phyloP scores from a whole-genome alignment of 2,888 invertebrate species.

The Strigamia transsilvanica region DNA sequence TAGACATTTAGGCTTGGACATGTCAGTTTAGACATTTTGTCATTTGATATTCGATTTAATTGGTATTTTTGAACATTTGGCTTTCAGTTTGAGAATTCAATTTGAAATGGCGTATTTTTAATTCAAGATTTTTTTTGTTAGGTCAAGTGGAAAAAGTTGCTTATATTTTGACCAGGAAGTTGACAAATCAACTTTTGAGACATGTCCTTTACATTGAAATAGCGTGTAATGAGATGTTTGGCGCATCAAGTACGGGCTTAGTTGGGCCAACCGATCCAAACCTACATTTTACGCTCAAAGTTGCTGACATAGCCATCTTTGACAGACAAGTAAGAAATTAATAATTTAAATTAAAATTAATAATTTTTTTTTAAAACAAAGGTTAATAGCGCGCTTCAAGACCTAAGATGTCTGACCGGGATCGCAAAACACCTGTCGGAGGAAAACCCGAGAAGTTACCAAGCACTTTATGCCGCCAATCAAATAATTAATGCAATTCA shows the following conservation, averaged over 20 bases:
- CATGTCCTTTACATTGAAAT: constrained; percentile 65
- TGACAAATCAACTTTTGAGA: constrained; percentile 56
- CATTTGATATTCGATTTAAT: too few relatives aligned
- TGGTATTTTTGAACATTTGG: too few relatives aligned
- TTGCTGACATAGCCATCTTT: constrained; percentile 64
- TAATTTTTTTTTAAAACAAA: constrained; percentile 8
- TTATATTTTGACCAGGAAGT: constrained; percentile 59
- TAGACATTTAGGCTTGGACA: too few relatives aligned
- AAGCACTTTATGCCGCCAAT: constrained; percentile 67
- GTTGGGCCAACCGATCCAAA: constrained; percentile 65
- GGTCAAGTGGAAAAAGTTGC: constrained; percentile 60
- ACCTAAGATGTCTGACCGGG: constrained; percentile 65
- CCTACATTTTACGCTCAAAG: constrained; percentile 62
- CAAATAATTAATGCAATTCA: constrained; percentile 64
- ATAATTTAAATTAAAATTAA: background rate
- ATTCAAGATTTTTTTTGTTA: background rate
- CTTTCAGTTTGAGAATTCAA: background rate
- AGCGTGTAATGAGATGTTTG: constrained; percentile 67
- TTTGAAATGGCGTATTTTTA: too few relatives aligned
- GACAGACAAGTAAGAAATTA: constrained; percentile 60
- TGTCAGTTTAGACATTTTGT: too few relatives aligned
- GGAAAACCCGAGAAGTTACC: constrained; percentile 64
- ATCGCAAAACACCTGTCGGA: constrained; percentile 64
- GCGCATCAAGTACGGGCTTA: constrained; percentile 64
- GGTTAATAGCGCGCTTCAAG: constrained; percentile 63